A percentile compares a stretch with the other conserved stretches of the same genome.
Evolutionary conservation across 2,888 invertebrate genomes (phyloP).

Genomic region (Smittia aterrima): DNA sequence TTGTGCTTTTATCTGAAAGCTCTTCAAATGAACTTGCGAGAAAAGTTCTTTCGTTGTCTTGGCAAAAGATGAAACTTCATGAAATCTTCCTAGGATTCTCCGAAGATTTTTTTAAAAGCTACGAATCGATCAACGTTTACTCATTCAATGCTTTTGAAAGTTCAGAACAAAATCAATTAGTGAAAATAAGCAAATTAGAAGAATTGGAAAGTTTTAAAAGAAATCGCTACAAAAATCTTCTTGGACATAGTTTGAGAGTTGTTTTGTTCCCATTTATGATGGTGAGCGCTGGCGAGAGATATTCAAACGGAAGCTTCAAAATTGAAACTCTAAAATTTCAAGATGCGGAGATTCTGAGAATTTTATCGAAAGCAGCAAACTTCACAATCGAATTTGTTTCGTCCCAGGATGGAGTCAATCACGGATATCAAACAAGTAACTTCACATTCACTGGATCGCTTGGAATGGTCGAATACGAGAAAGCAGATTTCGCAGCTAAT

Average conservation of each 20-base stretch:
- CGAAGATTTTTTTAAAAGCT: not conserved
- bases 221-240: constrained; percentile 5
- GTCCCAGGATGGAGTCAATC: constrained; percentile 28
- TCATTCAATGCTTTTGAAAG: not conserved
- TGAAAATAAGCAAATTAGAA: constrained; percentile 14
- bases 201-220: not conserved
- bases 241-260: not conserved
- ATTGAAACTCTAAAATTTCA: constrained; percentile 7
- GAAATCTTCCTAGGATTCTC: not conserved
- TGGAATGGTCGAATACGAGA: constrained; percentile 19
- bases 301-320: not conserved
- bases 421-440: constrained; percentile 25
- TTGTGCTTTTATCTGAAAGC: not conserved
- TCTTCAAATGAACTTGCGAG: not conserved
- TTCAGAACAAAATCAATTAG: not conserved
- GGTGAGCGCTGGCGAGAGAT: not conserved
- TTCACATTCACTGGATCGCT: constrained; percentile 18
- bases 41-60: not conserved
- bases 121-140: not conserved
- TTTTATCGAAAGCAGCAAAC: constrained; percentile 5
- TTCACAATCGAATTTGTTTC: constrained; percentile 20
- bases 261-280: constrained; percentile 18
- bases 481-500: constrained; percentile 28
- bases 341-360: constrained; percentile 10
- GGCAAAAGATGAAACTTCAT: not conserved